Base-by-base conservation (phyloP, 2,888 invertebrate species). In the Pseudococcus viburni region DNA sequence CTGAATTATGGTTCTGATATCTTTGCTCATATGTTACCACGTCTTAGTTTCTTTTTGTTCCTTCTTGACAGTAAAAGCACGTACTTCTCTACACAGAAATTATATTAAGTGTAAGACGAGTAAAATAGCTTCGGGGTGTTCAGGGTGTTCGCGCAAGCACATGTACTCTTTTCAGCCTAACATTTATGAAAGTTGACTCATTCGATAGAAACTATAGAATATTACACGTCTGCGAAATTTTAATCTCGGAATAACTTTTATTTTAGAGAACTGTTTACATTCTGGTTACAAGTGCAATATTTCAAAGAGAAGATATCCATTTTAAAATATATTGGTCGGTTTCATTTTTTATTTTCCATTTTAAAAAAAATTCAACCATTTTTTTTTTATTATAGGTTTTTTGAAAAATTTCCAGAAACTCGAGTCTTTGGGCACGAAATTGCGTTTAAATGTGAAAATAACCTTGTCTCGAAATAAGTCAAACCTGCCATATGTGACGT, bases 1-100 rank as follows among this genome's bases (percentile, higher is more conserved):
- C 83, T 88, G 88, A 88, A 88, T 88, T 88, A 88, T 88, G 39
- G 55, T 88, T 55, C 88, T 83, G 88, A 88, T 88, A 88, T 88
- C 88, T 80, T 88, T 42, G 22, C 87, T 83, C 88, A 80, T 88
- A 88, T 80, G 83, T 83, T 88, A 88, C 88, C 51, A 83, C 17
- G 80, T 51, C 55, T 88, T 51, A 80, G 42, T 73, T 87, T 87
- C 88, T 88, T 80, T 88, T 88, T 19, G 88, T 87, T 19, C 80
- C 77, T 87, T 87, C 33, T 88, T 88, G 88, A 80, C 80, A 88
- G 88, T 88, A 51, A 88, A 88, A 55, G 83, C 88, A 88, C 88
- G 88, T 88, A 88, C 51, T 80, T 77, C 59, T 83, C 80, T 88
- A 88, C 88, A 88, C 88, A 88, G 88, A 88, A 88, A 88, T 88